A percentile compares a stretch with the other conserved stretches of the same genome.
Conservation (phyloP, 2,113 vertebrate species). For the Gorsachius goisagi region DNA sequence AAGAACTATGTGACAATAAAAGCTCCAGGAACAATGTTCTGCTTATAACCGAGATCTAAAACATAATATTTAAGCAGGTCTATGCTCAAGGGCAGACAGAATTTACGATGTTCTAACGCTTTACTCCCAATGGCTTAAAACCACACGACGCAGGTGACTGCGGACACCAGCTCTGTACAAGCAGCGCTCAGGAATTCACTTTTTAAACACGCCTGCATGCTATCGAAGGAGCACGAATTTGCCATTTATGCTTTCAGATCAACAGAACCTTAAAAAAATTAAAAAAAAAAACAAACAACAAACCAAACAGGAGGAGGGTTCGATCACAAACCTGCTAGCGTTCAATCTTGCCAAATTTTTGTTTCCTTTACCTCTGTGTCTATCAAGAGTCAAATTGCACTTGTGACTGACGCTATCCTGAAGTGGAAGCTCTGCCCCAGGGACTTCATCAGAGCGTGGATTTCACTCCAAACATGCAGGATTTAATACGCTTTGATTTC, state of each 20-base stretch:
- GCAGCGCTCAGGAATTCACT: constrained; percentile 40
- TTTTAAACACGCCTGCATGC: constrained; percentile 8
- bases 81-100: constrained; percentile 68
- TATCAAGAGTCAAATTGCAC: constrained; percentile 70
- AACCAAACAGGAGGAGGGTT: constrained; percentile 4
- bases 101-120: constrained; percentile 51
- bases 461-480: not conserved
- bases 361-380: constrained; percentile 58
- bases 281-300: not conserved
- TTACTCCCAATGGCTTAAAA: constrained; percentile 44
- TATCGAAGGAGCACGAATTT: constrained; percentile 31
- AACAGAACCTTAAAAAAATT: constrained; percentile 54
- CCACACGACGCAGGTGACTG: constrained; percentile 2
- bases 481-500: not conserved
- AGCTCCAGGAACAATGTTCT: constrained; percentile 72
- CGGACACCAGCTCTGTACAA: constrained; percentile 36
- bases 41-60: constrained; percentile 39
- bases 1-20: constrained; percentile 74
- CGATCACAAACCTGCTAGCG: constrained; percentile 27
- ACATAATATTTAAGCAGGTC: constrained; percentile 57
- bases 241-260: constrained; percentile 49
- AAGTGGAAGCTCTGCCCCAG: constrained; percentile 23
- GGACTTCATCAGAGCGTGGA: not conserved
- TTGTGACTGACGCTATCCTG: constrained; percentile 56
- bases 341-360: constrained; percentile 30